Evolutionary conservation across 1,140 invertebrate genomes (phyloP), one percentile per base, ranked within the genome.

Genomic region (Ips nitidus): DNA sequence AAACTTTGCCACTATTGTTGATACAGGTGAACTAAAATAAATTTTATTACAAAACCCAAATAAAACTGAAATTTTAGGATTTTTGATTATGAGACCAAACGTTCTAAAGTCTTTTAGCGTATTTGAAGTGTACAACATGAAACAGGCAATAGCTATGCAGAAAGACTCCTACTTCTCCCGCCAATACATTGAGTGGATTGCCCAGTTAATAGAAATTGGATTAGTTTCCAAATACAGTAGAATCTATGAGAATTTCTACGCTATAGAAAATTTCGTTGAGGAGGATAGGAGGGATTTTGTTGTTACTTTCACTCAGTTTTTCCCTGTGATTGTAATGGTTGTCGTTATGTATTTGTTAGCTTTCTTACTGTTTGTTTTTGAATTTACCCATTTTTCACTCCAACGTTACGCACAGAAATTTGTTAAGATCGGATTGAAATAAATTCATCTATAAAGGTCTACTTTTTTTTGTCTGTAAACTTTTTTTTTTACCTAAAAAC

Each of bases 1-100:
- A 22, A 52, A 59, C 39, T 67, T 67, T 67, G 65, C 65, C 52
- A 67, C 65, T 22, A 59, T 57, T 50, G 43, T 67, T 2, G 56
- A 67, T 40, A 58, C 41, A 45, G 65, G 65, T 67, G 22, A 56
- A 40, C 36, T 38, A 57, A 37, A 41, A 40, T 39, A 36, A 2
- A 64, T 40, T 64, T 47, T 37, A 6, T 59, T 59, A 37, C 47
- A 22, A 50, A 56, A 22, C 22, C 22, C 22, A 42, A 41, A 60
- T 6, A 41, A 41, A 8, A 60, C 41, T 22, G 22, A 22, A 40
- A 41, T 62, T 69, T 22, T 37, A 69, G 66, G 66, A 43, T 69
- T 55, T 37, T 8, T 69, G 2, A 61, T 62, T 36, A 69, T 60
- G 58, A 52, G 50, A 36, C 66, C 58, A 39, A 61, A 69, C 22